These are phyloP conservation scores for Oscheius myriophilus DNA, from an alignment of 2,888 invertebrate genomes.

Conservation along the genomic window DNA sequence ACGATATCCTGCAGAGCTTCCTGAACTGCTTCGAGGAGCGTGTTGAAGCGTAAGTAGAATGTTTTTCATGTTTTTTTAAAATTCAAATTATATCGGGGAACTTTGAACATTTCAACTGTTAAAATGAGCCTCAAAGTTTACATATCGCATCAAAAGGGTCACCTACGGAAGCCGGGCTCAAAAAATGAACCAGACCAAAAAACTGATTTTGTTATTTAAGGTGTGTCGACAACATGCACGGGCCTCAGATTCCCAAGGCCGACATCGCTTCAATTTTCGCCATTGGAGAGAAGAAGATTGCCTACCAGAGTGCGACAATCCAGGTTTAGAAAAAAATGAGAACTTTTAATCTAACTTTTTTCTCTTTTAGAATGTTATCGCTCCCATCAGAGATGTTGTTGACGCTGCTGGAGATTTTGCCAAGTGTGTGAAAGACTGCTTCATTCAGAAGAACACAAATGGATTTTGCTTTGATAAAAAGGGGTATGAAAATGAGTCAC, in stretches of 20 bases:
- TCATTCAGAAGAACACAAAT: conserved; percentile 58
- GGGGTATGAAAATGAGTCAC: conserved; percentile 43
- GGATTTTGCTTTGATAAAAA: conserved; percentile 67
- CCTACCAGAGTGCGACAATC: conserved; percentile 43
- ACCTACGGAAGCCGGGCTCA: too few species aligned
- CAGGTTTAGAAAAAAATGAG: conserved; percentile 20
- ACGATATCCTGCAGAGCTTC: conserved; percentile 60
- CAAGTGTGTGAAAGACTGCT: conserved; percentile 64
- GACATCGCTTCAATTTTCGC: conserved; percentile 65
- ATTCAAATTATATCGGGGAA: too few species aligned
- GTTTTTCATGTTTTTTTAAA: conserved; percentile 17
- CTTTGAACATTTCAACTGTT: too few species aligned
- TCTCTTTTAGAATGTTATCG: conserved; percentile 49
- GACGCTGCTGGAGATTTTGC: conserved; percentile 66
- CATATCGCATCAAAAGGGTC: too few species aligned
- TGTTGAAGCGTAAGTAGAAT: conserved; percentile 61
- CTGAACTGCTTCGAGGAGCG: conserved; percentile 63
- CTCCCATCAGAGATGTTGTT: conserved; percentile 60
- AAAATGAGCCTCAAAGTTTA: too few species aligned
- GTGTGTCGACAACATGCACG: conserved; percentile 51
- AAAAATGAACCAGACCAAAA: too few species aligned
- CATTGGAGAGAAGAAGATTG: conserved; percentile 59
- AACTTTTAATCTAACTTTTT: not conserved
- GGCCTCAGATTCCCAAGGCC: conserved; percentile 60
- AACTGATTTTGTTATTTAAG: too few species aligned